phyloP scores from a whole-genome alignment of 1,140 invertebrate genomes.

The Apis dorsata region DNA sequence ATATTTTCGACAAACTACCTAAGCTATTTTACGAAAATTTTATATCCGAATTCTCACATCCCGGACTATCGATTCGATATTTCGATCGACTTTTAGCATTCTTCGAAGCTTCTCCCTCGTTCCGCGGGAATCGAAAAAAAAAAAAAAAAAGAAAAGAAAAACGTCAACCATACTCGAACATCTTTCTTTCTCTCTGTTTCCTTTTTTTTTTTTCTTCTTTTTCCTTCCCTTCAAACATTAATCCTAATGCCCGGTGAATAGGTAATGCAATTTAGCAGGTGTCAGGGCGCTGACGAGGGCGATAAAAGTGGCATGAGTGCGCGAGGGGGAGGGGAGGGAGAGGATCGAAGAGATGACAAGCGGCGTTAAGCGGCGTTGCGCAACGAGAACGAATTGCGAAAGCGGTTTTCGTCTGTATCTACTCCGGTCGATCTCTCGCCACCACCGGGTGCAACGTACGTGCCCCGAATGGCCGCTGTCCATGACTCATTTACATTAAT shows the following conservation, averaged over 20 bases:
- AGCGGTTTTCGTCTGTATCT: conserved; percentile 56
- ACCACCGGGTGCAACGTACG: conserved; percentile 45
- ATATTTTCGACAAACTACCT: no score
- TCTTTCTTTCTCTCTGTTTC: not conserved
- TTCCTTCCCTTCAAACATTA: not conserved
- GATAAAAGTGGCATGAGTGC: conserved; percentile 10
- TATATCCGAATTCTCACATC: no score
- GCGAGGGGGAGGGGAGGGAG: not conserved
- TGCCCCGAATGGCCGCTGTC: conserved; percentile 60
- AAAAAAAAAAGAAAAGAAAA: not conserved
- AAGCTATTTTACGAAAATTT: no score
- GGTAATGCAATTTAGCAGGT: conserved; percentile 21
- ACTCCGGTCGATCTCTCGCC: conserved; percentile 49
- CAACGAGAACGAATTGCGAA: conserved; percentile 20
- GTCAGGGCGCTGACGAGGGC: not conserved
- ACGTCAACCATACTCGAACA: not conserved
- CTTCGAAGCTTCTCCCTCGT: no score
- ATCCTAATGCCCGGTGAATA: conserved; percentile 6
- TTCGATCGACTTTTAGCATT: no score
- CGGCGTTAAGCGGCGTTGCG: conserved; percentile 20
- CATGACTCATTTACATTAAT: conserved; percentile 64
- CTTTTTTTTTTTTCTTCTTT: not conserved
- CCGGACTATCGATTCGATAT: no score
- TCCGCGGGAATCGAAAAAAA: no score
- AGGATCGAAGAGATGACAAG: conserved; percentile 19